These are phyloP conservation scores for Presbytis comata DNA, from an alignment of 2,797 vertebrate species.

Conservation along the genomic window DNA sequence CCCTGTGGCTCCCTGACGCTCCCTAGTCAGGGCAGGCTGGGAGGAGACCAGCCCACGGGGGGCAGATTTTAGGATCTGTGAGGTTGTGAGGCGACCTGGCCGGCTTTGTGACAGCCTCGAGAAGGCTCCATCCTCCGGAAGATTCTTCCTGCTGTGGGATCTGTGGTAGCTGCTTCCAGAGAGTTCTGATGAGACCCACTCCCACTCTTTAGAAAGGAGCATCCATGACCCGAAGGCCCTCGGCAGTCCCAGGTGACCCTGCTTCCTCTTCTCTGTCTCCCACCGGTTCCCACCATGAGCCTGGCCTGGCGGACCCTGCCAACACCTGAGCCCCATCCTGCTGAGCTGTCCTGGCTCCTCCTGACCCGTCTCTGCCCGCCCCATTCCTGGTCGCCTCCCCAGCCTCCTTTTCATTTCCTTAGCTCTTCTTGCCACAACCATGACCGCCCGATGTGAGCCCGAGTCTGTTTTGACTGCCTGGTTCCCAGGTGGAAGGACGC, in stretches of 20 bases:
- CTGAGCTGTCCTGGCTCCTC: background rate
- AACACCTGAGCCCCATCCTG: accelerated
- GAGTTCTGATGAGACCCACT: accelerated
- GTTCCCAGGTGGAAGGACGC: background rate
- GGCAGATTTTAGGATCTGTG: background rate
- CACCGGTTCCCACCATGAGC: background rate
- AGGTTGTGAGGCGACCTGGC: accelerated
- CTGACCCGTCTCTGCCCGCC: accelerated
- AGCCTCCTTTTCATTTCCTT: accelerated
- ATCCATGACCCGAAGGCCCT: background rate
- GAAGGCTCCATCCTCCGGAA: accelerated
- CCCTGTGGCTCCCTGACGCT: accelerated
- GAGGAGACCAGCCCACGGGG: background rate
- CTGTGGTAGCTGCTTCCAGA: background rate
- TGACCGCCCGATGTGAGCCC: accelerated
- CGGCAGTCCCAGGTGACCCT: accelerated
- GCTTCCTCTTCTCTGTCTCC: accelerated
- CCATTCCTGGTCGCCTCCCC: background rate
- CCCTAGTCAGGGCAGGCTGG: accelerated
- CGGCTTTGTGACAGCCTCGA: background rate
- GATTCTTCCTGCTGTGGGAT: no score
- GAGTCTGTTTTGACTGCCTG: accelerated
- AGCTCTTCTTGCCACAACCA: accelerated
- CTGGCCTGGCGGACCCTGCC: accelerated
- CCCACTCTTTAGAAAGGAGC: background rate